Base-by-base conservation (phyloP, 2,113 vertebrate species). In the Pelvicachromis taeniatus region DNA sequence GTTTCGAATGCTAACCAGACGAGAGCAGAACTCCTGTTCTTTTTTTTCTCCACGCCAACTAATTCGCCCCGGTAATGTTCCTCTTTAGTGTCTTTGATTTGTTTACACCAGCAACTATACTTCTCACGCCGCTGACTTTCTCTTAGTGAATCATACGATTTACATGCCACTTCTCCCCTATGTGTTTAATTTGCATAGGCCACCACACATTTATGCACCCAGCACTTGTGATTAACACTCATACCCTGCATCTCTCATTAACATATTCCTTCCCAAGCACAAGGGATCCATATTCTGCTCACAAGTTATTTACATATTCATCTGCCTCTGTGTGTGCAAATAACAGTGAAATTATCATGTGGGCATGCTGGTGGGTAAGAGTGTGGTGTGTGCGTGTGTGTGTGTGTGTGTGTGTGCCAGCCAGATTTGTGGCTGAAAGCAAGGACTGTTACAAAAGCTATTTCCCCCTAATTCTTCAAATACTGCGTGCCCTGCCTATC, bases 1-100 rank as follows among this genome's bases (percentile, higher is more conserved):
- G 87, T 93, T 91, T 87, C 81, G 75, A 92, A 95, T 95, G 93
- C 93, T 94, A 92, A 95, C 79, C 87, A 91, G 92, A 88, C 13
- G 73, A 86, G 82, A 86, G 42, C 87, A 90, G 92, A 65, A 70
- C 84, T 82, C 50, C 58, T 19, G 59, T 45, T 83, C n/a, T 42
- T 8, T 75, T 11, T 45, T 13, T 14, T 17, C 42, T 16, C 19
- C 19, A 31, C 8, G 12, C 45, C 82, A 53, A 73, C 35, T 73
- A 29, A 84, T 82, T 89, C 5, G 2, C 40, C 38, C 58, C 26
- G 14, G 23, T 23, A 55, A 42, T 75, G 68, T 65, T 13, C 23
- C 63, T 38, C 56, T 10, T 31, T 77, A n/a, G 81, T 79, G n/a
- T 8, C 5, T 63, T 78, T 55, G 4, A 81, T 87, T 86, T 75